A percentile compares a stretch with the other conserved stretches of the same genome.
Evolutionary conservation across 2,888 invertebrate species (phyloP).

Genomic region (Phorcus lineatus): DNA sequence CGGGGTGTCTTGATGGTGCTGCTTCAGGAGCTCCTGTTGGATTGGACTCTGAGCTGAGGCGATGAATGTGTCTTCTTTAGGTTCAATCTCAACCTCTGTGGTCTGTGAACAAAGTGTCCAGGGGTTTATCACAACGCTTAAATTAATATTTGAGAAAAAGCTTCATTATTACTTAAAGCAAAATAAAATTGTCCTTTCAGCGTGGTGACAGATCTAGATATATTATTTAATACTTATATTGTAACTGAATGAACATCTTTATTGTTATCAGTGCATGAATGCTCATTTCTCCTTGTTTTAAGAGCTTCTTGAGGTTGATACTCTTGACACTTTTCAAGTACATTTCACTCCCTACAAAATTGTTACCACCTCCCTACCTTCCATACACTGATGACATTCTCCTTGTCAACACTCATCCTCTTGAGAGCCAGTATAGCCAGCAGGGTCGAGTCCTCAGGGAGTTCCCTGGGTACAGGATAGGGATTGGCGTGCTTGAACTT

Average conservation of each 20-base stretch:
- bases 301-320: too few relatives aligned
- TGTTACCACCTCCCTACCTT: conserved; percentile 44
- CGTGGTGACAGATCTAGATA: too few relatives aligned
- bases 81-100: conserved; percentile 83
- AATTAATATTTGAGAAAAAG: too few relatives aligned
- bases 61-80: conserved; percentile 92
- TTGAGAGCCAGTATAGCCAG: conserved; percentile 88
- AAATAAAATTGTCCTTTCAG: too few relatives aligned
- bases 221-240: too few relatives aligned
- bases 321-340: not conserved
- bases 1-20: conserved; percentile 80
- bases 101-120: conserved; percentile 76
- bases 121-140: too few relatives aligned
- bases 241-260: too few relatives aligned
- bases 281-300: too few relatives aligned
- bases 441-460: conserved; percentile 86
- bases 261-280: too few relatives aligned
- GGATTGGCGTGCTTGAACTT: conserved; percentile 86
- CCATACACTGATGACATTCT: conserved; percentile 79
- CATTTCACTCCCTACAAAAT: not conserved
- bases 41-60: conserved; percentile 88
- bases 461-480: conserved; percentile 76
- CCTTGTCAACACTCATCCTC: conserved; percentile 89
- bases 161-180: too few relatives aligned
- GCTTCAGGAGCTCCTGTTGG: conserved; percentile 83